These are phyloP conservation scores for Bimastos eiseni DNA, from an alignment of 2,888 invertebrate genomes.

Conservation along the genomic window DNA sequence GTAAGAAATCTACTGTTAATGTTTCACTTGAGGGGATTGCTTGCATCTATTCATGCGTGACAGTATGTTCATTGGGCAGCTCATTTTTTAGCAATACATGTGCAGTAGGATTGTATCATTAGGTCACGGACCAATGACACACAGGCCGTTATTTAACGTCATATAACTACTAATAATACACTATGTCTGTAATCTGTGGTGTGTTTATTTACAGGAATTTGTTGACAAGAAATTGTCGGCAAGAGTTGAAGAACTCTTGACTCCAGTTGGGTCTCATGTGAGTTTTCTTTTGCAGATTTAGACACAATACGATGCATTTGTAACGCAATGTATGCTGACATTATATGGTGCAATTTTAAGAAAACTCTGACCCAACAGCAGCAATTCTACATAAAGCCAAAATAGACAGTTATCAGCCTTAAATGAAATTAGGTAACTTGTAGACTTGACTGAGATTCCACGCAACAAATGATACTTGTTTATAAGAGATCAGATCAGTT, in stretches of 20 bases:
- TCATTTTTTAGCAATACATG: too few species aligned
- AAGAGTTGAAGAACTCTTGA: slow-evolving; percentile 18
- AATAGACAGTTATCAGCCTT: too few species aligned
- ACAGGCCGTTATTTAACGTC: too few species aligned
- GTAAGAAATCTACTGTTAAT: slow-evolving; percentile 46
- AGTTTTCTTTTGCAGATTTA: not conserved
- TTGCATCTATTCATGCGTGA: not conserved
- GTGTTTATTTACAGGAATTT: slow-evolving; percentile 53
- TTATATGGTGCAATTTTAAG: too few species aligned
- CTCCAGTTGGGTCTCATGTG: slow-evolving; percentile 20
- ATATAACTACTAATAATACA: not conserved
- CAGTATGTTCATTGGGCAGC: not conserved
- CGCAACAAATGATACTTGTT: too few species aligned
- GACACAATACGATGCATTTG: not conserved
- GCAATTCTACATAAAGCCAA: too few species aligned
- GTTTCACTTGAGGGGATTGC: not conserved
- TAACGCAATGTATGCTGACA: not conserved
- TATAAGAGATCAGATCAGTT: too few species aligned
- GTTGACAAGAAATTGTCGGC: not conserved
- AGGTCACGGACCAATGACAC: too few species aligned
- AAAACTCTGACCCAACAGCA: too few species aligned
- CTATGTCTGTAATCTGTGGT: not conserved
- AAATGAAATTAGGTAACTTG: too few species aligned
- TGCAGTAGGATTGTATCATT: too few species aligned
- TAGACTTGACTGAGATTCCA: not conserved